Conservation (phyloP, 37 sponge, comb jelly and placozoan species). For the Tethya wilhelma region DNA sequence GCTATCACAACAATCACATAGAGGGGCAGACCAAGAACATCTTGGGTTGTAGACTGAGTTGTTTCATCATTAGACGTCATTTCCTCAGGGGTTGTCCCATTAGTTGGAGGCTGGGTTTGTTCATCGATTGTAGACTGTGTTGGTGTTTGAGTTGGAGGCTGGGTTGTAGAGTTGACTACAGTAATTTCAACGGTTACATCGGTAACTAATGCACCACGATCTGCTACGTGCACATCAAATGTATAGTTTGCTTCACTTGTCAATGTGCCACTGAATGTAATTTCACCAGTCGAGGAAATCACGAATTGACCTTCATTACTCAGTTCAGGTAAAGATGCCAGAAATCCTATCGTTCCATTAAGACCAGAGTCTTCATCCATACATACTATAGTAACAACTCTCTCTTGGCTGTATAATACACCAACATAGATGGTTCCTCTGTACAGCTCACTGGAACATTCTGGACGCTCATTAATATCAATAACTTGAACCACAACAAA, state of each 20-base stretch:
- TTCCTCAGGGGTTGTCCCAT: neutral
- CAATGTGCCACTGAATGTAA: too few species aligned
- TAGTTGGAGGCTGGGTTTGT: too few species aligned
- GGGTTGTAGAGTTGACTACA: too few species aligned
- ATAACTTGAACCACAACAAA: conserved; percentile 7
- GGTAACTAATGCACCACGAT: too few species aligned
- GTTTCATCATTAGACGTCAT: neutral
- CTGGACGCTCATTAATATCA: conserved; percentile 63
- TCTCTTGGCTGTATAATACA: neutral
- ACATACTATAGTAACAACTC: conserved; percentile 1
- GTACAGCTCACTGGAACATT: neutral
- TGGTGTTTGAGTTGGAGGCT: too few species aligned
- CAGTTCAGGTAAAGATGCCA: neutral
- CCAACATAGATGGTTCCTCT: neutral
- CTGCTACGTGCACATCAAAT: too few species aligned
- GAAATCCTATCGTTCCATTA: neutral
- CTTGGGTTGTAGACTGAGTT: too few species aligned
- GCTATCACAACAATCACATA: neutral
- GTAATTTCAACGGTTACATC: too few species aligned
- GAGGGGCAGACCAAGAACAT: neutral
- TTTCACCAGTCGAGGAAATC: neutral
- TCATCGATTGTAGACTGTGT: too few species aligned
- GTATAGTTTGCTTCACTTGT: too few species aligned
- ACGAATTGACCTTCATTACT: neutral
- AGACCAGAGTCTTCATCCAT: conserved; percentile 13